Percentiles rank a stretch among this genome's conserved stretches.
These are phyloP conservation scores for Phallusia fumigata DNA, from an alignment of 23 tunicate species.

Conservation along the genomic window DNA sequence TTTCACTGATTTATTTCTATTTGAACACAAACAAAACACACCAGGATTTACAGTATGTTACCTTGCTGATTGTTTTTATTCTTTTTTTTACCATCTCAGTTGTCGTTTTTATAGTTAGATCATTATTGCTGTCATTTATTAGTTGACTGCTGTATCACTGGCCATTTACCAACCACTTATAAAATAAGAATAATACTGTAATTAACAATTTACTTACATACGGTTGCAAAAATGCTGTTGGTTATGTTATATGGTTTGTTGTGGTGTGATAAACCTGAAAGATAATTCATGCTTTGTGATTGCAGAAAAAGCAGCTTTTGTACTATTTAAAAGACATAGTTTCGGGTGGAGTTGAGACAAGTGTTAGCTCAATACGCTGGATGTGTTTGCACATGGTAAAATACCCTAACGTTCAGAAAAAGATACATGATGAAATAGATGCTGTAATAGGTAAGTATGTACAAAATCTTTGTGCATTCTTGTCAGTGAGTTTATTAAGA, in stretches of 20 bases:
- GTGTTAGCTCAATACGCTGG: neutral
- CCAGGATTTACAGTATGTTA: conserved; percentile 2
- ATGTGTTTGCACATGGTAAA: conserved; percentile 3
- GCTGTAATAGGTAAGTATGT: neutral
- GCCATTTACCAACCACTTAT: too few relatives aligned
- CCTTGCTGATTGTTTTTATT: neutral
- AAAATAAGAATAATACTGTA: too few relatives aligned
- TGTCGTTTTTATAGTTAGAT: too few relatives aligned
- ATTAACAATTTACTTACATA: too few relatives aligned
- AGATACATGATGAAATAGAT: neutral
- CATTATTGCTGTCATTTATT: too few relatives aligned
- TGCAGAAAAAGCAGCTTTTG: conserved; percentile 2
- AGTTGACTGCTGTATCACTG: too few relatives aligned
- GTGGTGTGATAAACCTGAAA: too few relatives aligned
- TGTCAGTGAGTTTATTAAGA: too few relatives aligned
- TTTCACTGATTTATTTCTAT: neutral
- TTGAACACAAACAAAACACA: neutral
- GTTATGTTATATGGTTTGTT: neutral
- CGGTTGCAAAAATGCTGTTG: too few relatives aligned
- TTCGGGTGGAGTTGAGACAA: neutral
- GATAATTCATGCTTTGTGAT: neutral
- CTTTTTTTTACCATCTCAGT: too few relatives aligned
- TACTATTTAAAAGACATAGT: neutral
- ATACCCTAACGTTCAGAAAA: neutral
- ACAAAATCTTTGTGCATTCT: too few relatives aligned